Base-by-base conservation (phyloP, 2,888 invertebrate species). In the Pammene aurita region DNA sequence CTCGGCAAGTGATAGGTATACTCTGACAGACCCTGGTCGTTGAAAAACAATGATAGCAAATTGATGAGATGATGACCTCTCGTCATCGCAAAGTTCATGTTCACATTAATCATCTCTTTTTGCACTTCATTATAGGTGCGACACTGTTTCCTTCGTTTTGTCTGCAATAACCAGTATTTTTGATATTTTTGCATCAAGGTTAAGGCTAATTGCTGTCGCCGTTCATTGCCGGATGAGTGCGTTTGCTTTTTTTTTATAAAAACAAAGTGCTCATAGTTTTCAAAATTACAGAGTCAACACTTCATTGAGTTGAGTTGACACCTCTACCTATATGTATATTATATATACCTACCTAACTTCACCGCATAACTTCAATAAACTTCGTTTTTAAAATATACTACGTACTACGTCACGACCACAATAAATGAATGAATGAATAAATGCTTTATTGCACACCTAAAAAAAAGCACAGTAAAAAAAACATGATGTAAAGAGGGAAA, bases 31-130 rank as follows among this genome's bases (percentile, higher is more conserved):
- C 54, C 6, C n/a, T 41, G 44, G 18, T 54, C 55, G 41, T 38
- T 61, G 62, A 60, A 38, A 38, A 38, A 48, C 46, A 69, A 63
- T 63, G 63, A 50, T 50, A 52, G n/a, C 35, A 41, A 35, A 60
- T 63, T 56, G 42, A n/a, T 41, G 34, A 26, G 13, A 54, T 34
- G 26, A 54, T 54, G 41, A 41, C 9, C 41, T 44, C 44, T 34
- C 46, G 16, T 18, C 56, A 52, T 38, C 60, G 54, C 38, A 16
- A 55, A 46, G 46, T 67, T 67, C 35, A 46, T 67, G 52, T 26
- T 5, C 26, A 41, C 42, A 50, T 42, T 60, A 42, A 50, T 50
- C 42, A 52, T 58, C 44, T 35, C 13, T 52, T 58, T 52, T 52
- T 18, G 13, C 44, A 52, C 50, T 62, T 52, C 52, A 62, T 62